Percentiles rank a stretch among this genome's conserved stretches.
Evolutionary conservation across 2,888 invertebrate species (phyloP).

Genomic region (Euclidia mi): DNA sequence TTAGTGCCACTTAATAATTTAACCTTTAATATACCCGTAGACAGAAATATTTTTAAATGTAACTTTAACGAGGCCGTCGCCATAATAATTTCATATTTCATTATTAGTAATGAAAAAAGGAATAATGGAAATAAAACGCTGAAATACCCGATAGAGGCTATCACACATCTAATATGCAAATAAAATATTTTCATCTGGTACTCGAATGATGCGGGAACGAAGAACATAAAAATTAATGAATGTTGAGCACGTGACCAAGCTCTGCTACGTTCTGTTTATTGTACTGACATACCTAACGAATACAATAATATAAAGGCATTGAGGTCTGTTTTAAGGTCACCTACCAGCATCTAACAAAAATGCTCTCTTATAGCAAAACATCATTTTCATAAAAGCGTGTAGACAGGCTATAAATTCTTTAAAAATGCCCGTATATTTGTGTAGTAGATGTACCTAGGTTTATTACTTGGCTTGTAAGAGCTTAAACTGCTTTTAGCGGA

Average conservation of each 20-base stretch:
- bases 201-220: slow-evolving; percentile 31
- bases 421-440: slow-evolving; percentile 42
- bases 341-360: too few relatives aligned
- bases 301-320: slow-evolving; percentile 38
- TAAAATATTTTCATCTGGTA: slow-evolving; percentile 23
- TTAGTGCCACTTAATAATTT: too few relatives aligned
- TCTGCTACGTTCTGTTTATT: slow-evolving; percentile 43
- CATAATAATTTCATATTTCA: too few relatives aligned
- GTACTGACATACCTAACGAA: slow-evolving; percentile 21
- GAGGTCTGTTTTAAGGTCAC: slow-evolving; percentile 22
- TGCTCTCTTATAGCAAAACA: slow-evolving; percentile 32
- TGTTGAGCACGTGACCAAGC: slow-evolving; percentile 40
- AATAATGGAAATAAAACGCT: too few relatives aligned
- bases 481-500: slow-evolving; percentile 66
- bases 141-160: too few relatives aligned
- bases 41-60: too few relatives aligned
- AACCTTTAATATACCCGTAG: too few relatives aligned
- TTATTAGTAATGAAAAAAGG: too few relatives aligned
- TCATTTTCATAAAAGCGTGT: slow-evolving; percentile 40
- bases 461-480: slow-evolving; percentile 65
- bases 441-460: slow-evolving; percentile 46
- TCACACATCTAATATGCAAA: slow-evolving; percentile 20
- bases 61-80: too few relatives aligned
- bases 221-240: slow-evolving; percentile 53
- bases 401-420: slow-evolving; percentile 49